Evolutionary conservation across 2,113 vertebrate genomes (phyloP).

Genomic region (Diadophis punctatus): DNA sequence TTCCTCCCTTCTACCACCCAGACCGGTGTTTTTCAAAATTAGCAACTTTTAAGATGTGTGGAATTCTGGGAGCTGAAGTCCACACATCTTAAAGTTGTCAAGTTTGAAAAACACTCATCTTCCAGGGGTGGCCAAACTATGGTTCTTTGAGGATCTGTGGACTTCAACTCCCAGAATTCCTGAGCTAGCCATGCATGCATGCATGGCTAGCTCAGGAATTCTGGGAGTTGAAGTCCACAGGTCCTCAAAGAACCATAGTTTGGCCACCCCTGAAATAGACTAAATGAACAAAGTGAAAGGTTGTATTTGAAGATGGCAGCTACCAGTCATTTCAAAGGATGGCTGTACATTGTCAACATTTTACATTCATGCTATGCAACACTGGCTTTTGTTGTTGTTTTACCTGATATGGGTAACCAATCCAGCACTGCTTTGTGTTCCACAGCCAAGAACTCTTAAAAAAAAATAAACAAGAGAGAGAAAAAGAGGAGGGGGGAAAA

Average conservation of each 20-base stretch:
- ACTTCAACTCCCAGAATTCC: too few species aligned
- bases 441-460: slow-evolving; percentile 89
- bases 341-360: slow-evolving; percentile 5
- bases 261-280: too few species aligned
- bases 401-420: slow-evolving; percentile 97
- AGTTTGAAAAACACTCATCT: background rate
- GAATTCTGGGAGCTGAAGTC: background rate
- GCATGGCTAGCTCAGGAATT: too few species aligned
- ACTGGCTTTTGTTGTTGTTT: background rate
- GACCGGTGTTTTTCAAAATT: background rate
- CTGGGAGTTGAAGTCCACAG: too few species aligned
- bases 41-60: background rate
- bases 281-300: background rate
- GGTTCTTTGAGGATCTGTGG: too few species aligned
- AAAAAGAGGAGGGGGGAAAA: background rate
- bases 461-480: background rate
- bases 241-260: too few species aligned
- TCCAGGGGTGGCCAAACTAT: too few species aligned
- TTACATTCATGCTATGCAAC: background rate
- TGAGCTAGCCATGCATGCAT: too few species aligned
- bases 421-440: slow-evolving; percentile 97
- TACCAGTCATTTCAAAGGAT: background rate
- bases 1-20: background rate
- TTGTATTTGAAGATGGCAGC: background rate
- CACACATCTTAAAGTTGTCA: background rate